These are phyloP conservation scores for Corythornis madagascariensis DNA, from an alignment of 2,113 vertebrate genomes.

Conservation along the genomic window DNA sequence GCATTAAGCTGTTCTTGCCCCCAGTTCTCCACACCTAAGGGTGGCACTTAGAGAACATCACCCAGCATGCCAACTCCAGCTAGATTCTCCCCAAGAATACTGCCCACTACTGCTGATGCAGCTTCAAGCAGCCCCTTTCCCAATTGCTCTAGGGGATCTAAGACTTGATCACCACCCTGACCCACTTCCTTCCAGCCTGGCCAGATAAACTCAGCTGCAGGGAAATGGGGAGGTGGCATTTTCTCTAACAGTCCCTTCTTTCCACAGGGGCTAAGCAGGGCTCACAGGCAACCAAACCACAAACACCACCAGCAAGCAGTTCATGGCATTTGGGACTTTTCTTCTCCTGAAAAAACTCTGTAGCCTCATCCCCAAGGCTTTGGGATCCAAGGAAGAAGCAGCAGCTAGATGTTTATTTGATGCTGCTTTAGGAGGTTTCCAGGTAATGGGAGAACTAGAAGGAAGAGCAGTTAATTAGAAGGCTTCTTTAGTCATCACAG, in stretches of 20 bases:
- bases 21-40: background rate
- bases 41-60: background rate
- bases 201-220: background rate
- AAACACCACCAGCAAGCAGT: background rate
- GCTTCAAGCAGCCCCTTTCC: background rate
- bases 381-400: background rate
- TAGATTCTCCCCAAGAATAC: background rate
- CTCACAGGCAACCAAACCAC: fast-evolving
- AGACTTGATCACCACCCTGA: background rate
- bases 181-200: background rate
- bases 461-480: background rate
- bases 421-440: background rate
- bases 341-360: background rate
- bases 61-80: background rate
- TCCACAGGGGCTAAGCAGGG: background rate
- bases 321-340: background rate
- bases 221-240: background rate
- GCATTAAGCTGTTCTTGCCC: background rate
- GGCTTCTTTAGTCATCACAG: background rate
- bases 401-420: background rate
- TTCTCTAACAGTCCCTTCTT: background rate
- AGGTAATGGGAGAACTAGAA: background rate
- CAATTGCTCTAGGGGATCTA: background rate
- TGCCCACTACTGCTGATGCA: background rate
- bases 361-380: background rate